Evolutionary conservation across 2,888 invertebrate genomes (phyloP).

Genomic region (Glyphotaelius pellucidus): DNA sequence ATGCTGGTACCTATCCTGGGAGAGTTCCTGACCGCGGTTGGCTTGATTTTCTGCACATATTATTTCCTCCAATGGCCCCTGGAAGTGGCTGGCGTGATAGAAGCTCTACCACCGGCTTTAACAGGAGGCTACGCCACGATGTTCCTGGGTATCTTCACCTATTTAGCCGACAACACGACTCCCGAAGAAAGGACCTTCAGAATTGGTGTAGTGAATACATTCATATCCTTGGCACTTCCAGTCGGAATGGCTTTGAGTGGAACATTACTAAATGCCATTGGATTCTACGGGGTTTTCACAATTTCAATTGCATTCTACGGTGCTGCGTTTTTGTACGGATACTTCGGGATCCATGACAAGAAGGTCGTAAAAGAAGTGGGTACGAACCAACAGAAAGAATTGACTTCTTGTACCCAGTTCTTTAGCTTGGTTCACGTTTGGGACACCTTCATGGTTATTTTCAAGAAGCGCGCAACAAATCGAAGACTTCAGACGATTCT

Average conservation of each 20-base stretch:
- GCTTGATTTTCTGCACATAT: conserved; percentile 76
- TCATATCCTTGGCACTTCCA: conserved; percentile 76
- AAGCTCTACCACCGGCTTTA: conserved; percentile 77
- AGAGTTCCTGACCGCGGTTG: conserved; percentile 75
- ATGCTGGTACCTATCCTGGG: conserved; percentile 78
- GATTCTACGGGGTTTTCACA: conserved; percentile 74
- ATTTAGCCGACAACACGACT: conserved; percentile 79
- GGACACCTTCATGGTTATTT: conserved; percentile 73
- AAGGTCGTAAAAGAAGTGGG: conserved; percentile 48
- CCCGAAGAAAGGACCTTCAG: conserved; percentile 79
- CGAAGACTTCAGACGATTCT: conserved; percentile 73
- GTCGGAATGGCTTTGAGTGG: conserved; percentile 77
- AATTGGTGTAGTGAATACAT: conserved; percentile 78
- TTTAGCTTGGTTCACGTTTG: conserved; percentile 59
- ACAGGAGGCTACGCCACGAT: conserved; percentile 79
- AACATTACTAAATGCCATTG: conserved; percentile 73
- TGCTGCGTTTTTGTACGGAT: conserved; percentile 72
- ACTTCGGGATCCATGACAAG: conserved; percentile 68
- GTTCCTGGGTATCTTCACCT: conserved; percentile 79
- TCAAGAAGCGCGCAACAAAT: conserved; percentile 70
- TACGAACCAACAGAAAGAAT: background rate
- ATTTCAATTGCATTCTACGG: conserved; percentile 70
- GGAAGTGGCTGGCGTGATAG: conserved; percentile 76
- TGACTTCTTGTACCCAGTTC: conserved; percentile 50
- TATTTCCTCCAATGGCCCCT: conserved; percentile 78